Base-by-base conservation (phyloP, 2,113 vertebrate genomes). In the Plecotus auritus region DNA sequence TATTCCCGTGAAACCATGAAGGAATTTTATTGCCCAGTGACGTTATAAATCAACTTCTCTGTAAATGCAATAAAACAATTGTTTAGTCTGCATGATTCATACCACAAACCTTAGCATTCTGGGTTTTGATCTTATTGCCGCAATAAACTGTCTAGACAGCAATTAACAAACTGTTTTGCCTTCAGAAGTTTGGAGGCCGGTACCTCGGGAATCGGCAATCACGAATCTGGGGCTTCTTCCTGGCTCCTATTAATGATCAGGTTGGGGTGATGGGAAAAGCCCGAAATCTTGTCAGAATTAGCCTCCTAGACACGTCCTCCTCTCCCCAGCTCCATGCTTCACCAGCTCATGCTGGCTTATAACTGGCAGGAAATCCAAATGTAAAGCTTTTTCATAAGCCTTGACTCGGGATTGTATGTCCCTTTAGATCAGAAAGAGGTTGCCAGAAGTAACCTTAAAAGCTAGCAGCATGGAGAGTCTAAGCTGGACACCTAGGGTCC, bases 101-200 rank as follows among this genome's bases (percentile, higher is more conserved):
- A 98, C 99, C 98, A 98, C 98, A 99, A 98, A 99, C 98, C 98
- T 98, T 97, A 97, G 98, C 98, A 98, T 99, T 99, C 98, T 98
- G 98, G 98, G 98, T 98, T 99, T 98, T 98, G 98, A 99, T 99
- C 99, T 99, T 99, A 99, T 99, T 99, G 99, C 99, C 97, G 99
- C 98, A 98, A 99, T 99, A 99, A 99, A 99, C 97, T 98, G 99
- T 99, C 99, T 99, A 99, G 99, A 99, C 99, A 99, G 98, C 99
- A 98, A 99, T 99, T 99, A 99, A 99, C 99, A 99, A 98, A 99
- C 98, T 98, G 97, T 98, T 99, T 99, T 99, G 98, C 98, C 99
- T 98, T 99, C 98, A 99, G 98, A 99, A 99, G 98, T 99, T 99
- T 98, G 98, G 98, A 98, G 98, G 96, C 98, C 98, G 97, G 98